These are phyloP conservation scores for Saguinus midas DNA, from an alignment of 2,113 vertebrate species.

Conservation along the genomic window DNA sequence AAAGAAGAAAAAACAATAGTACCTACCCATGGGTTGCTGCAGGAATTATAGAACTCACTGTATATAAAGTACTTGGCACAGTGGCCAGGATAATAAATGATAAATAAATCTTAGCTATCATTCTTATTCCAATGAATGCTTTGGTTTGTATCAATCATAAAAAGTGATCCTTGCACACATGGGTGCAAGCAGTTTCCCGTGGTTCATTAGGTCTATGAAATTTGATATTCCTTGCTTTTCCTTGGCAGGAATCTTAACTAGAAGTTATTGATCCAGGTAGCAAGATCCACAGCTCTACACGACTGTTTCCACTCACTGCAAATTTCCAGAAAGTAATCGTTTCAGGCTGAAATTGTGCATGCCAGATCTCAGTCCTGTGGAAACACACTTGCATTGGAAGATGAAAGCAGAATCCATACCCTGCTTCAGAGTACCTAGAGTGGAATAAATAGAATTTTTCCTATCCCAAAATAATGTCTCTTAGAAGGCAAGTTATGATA, in stretches of 20 bases:
- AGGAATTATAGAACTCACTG: slow-evolving; percentile 8
- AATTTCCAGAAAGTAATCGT: slow-evolving; percentile 62
- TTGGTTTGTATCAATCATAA: slow-evolving; percentile 71
- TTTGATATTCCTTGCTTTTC: slow-evolving; percentile 49
- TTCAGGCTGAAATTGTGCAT: slow-evolving; percentile 59
- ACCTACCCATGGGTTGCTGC: neutral
- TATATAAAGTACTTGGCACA: slow-evolving; percentile 28
- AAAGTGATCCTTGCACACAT: slow-evolving; percentile 74
- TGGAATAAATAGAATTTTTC: neutral
- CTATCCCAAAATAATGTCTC: neutral
- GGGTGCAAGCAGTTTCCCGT: slow-evolving; percentile 53
- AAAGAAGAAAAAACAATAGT: neutral
- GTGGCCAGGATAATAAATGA: slow-evolving; percentile 50
- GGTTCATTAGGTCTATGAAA: slow-evolving; percentile 64
- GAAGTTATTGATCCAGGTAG: slow-evolving; percentile 73
- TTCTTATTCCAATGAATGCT: slow-evolving; percentile 67
- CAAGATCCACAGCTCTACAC: slow-evolving; percentile 43
- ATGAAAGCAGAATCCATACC: neutral
- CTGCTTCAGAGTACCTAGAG: neutral
- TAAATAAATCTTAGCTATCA: slow-evolving; percentile 55
- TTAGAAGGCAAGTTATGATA: neutral
- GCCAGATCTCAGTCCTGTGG: slow-evolving; percentile 45
- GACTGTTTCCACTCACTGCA: slow-evolving; percentile 55
- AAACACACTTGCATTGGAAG: slow-evolving; percentile 47
- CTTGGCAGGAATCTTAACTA: slow-evolving; percentile 61